Percentiles rank a stretch among this genome's conserved stretches.
Conservation (phyloP, 2,113 vertebrate species). For the Lichenostomus cassidix region DNA sequence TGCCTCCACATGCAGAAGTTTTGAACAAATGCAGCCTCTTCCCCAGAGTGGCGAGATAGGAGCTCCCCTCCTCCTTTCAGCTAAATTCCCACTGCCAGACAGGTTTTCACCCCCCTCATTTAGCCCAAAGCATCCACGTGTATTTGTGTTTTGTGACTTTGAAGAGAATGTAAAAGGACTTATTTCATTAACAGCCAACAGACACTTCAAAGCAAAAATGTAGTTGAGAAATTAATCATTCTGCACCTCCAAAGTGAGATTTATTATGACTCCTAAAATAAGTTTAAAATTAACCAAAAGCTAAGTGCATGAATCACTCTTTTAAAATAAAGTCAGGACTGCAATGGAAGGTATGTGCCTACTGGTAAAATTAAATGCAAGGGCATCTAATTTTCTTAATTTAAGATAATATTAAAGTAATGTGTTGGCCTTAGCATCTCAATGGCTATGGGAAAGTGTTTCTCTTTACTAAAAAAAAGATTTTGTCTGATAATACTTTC, state of each 20-base stretch:
- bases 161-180: not conserved
- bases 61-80: not conserved
- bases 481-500: not conserved
- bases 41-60: not conserved
- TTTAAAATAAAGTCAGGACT: constrained; percentile 52
- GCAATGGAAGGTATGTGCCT: not conserved
- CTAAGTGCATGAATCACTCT: constrained; percentile 36
- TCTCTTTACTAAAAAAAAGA: constrained; percentile 17
- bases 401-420: constrained; percentile 12
- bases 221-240: constrained; percentile 58
- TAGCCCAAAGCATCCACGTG: not conserved
- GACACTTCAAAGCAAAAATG: constrained; percentile 61
- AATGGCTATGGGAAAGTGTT: not conserved
- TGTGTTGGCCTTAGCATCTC: not conserved
- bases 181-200: constrained; percentile 31
- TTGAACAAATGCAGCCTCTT: not conserved
- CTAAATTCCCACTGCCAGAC: not conserved
- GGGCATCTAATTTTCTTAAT: constrained; percentile 26
- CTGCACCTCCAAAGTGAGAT: constrained; percentile 22
- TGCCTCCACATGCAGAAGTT: accelerated
- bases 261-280: not conserved
- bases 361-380: constrained; percentile 40
- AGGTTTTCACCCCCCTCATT: not conserved
- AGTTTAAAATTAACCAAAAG: constrained; percentile 39
- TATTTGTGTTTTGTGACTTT: constrained; percentile 26